Evolutionary conservation across 2,113 vertebrate genomes (phyloP).

Genomic region (Sus scrofa): DNA sequence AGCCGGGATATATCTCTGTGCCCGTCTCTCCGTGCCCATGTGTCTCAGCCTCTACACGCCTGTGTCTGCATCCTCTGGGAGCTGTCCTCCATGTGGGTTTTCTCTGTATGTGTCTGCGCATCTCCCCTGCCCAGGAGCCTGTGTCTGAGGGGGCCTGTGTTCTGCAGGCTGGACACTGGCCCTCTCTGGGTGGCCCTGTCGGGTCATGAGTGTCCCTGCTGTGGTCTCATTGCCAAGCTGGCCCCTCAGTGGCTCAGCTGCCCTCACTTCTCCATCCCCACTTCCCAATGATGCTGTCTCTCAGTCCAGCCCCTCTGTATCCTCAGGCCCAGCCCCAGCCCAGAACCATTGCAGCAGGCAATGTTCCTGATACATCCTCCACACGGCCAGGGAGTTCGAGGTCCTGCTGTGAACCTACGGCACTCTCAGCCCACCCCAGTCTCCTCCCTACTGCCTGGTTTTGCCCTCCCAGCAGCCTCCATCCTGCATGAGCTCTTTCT

Average conservation of each 20-base stretch:
- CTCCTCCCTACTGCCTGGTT: background rate
- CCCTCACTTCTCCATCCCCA: background rate
- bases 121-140: background rate
- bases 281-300: fast-evolving
- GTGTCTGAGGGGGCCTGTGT: background rate
- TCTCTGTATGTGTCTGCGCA: background rate
- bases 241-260: background rate
- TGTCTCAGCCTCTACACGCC: background rate
- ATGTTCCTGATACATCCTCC: background rate
- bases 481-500: background rate
- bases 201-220: background rate
- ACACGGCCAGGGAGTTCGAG: background rate
- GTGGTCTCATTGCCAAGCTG: background rate
- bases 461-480: background rate
- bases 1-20: background rate
- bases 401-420: fast-evolving
- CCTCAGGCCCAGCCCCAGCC: background rate
- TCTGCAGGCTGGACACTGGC: background rate
- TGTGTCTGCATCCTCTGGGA: too few species aligned
- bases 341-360: background rate
- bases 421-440: background rate
- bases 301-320: background rate
- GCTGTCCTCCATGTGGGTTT: background rate
- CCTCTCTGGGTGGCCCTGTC: background rate
- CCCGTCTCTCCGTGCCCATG: fast-evolving